These are phyloP conservation scores for Cyrtodaria siliqua DNA, from an alignment of 2,888 invertebrate genomes.

Conservation along the genomic window DNA sequence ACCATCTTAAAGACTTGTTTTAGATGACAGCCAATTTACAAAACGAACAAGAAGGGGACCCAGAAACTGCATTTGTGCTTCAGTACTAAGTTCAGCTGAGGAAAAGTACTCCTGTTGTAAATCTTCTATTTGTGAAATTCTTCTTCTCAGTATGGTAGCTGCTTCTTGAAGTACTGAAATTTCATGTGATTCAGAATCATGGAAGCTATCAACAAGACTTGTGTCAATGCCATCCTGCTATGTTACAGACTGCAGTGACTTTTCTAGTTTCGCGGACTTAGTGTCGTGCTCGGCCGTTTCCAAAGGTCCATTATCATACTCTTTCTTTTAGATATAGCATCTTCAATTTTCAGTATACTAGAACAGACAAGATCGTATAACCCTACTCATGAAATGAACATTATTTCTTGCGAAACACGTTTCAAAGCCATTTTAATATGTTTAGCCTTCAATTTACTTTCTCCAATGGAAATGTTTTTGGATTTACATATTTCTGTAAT, in stretches of 20 bases:
- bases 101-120: conserved; percentile 10
- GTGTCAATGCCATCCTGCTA: not conserved
- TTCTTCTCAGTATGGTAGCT: not conserved
- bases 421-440: conserved; percentile 1
- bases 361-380: conserved; percentile 6
- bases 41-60: conserved; percentile 1
- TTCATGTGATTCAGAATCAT: not conserved
- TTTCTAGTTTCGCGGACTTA: not conserved
- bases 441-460: no score
- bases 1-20: conserved; percentile 6
- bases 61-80: conserved; percentile 5
- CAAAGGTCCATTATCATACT: no score
- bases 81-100: conserved; percentile 6
- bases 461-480: not conserved
- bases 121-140: not conserved
- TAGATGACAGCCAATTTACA: conserved; percentile 9
- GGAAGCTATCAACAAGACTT: conserved; percentile 2
- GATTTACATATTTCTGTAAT: not conserved
- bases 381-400: conserved; percentile 7
- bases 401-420: not conserved
- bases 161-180: not conserved
- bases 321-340: no score
- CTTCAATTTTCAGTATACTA: not conserved
- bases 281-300: no score
- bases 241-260: not conserved